Conservation (phyloP, 2,113 vertebrate species). For the Mormyrus lacerda region DNA sequence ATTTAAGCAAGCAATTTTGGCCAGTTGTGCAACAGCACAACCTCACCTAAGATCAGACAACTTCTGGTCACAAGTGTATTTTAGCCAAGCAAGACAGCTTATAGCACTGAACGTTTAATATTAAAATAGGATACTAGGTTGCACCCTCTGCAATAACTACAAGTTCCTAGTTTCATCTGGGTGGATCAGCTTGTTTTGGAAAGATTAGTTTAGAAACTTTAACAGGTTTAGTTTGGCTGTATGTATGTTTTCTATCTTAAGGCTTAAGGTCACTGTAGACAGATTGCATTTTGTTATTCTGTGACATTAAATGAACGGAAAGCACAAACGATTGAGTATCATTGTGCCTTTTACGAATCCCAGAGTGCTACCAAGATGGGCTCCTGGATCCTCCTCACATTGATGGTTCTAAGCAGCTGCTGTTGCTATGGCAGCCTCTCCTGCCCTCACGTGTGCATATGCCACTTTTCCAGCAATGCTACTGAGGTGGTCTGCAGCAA, state of each 20-base stretch:
- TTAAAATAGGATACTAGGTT: background rate
- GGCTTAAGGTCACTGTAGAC: background rate
- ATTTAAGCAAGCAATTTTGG: background rate
- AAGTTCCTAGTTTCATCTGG: background rate
- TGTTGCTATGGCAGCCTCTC: constrained; percentile 39
- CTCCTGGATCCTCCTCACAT: constrained; percentile 20
- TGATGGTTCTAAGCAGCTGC: constrained; percentile 35
- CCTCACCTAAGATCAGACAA: background rate
- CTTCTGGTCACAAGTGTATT: background rate
- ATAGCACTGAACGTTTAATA: background rate
- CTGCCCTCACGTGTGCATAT: constrained; percentile 53
- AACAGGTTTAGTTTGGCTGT: background rate
- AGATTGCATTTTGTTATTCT: background rate
- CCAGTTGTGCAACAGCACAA: background rate
- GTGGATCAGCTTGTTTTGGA: background rate
- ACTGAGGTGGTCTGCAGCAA: constrained; percentile 60
- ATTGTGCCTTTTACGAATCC: background rate
- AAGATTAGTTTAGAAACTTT: background rate
- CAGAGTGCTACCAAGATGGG: constrained; percentile 40
- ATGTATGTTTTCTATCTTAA: background rate
- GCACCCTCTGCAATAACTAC: background rate
- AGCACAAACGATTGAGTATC: background rate
- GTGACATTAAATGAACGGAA: background rate
- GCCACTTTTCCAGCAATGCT: constrained; percentile 39
- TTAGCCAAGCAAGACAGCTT: background rate